Percentiles rank a stretch among this genome's conserved stretches.
phyloP scores from a whole-genome alignment of 2,888 invertebrate genomes.

The Steinernema carpocapsae region DNA sequence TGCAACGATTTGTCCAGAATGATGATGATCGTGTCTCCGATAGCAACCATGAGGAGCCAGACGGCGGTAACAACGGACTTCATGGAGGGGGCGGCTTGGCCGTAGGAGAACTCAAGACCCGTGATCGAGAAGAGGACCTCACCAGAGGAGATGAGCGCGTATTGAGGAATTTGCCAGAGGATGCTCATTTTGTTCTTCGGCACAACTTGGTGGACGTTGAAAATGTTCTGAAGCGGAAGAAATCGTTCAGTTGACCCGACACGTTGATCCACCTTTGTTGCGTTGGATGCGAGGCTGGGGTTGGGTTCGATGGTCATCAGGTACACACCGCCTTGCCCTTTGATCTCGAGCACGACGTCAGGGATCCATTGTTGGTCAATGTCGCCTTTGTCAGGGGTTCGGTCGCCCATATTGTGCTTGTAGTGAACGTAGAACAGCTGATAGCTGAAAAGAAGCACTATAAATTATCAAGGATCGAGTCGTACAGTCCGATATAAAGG shows the following conservation, averaged over 20 bases:
- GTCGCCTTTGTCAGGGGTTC: not conserved
- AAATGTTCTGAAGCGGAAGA: not conserved
- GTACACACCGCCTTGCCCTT: constrained; percentile 30
- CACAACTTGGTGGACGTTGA: constrained; percentile 37
- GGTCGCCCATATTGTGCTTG: not conserved
- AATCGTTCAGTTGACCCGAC: no score
- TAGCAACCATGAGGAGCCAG: constrained; percentile 87
- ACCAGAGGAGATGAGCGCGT: constrained; percentile 70
- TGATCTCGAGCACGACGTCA: constrained; percentile 10
- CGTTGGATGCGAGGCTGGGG: no score
- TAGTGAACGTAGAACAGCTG: constrained; percentile 21
- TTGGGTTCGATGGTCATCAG: not conserved
- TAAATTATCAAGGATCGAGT: not conserved
- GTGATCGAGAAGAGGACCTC: constrained; percentile 71
- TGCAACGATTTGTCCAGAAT: constrained; percentile 46
- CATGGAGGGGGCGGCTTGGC: constrained; percentile 82
- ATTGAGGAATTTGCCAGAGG: constrained; percentile 68
- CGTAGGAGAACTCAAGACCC: constrained; percentile 68
- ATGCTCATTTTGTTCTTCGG: constrained; percentile 45
- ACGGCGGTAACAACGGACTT: constrained; percentile 88
- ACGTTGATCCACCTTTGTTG: no score
- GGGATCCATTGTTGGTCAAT: not conserved
- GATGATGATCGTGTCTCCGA: constrained; percentile 91
- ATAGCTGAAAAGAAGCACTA: not conserved
- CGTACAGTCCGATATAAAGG: not conserved